Evolutionary conservation across 1,140 invertebrate species (phyloP), one percentile per base, ranked within the genome.

Genomic region (Ceratitis capitata): DNA sequence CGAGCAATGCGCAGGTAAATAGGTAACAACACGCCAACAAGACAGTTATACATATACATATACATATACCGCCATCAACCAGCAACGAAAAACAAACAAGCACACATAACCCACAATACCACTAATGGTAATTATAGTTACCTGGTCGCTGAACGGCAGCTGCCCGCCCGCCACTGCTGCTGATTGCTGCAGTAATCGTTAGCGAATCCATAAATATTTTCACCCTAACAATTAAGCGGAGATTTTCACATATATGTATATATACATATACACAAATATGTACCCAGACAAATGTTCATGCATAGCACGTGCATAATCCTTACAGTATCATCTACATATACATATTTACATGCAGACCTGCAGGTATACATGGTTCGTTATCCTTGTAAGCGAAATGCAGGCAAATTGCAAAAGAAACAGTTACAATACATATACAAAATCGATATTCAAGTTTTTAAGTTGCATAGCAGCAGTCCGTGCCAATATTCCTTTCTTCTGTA

Each of bases 401-500:
- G n/a, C 29, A 69, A 69, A 69, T 69, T 16, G 32, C 61, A 1
- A 69, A 69, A 69, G 32, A 39, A 78, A 45, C 69, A 78, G 23
- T 29, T 42, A 78, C 69, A 78, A 42, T 12, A 78, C 39, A 16
- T 12, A 26, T 3, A 45, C n/a, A 78, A 78, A 78, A 78, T 78
- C 69, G 69, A 78, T 78, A 78, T 26, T 45, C 39, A 78, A 78
- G 69, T 78, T 78, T n/a, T 45, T 39, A 78, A 45, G 39, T 78
- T 45, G 69, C 69, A 78, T 78, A 78, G 69, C 39, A 78, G 69
- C 69, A 78, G 39, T 78, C 39, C 23, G 69, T 78, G 42, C 69
- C n/a, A 78, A 45, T 14, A 12, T n/a, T 26, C 42, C 6, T 16
- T 78, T n/a, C 4, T 16, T 4, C 29, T 53, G n/a, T 53, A 3